Percentiles rank a stretch among this genome's conserved stretches.
These are phyloP conservation scores for Orycteropus afer DNA, from an alignment of 2,113 vertebrate species.

Conservation along the genomic window DNA sequence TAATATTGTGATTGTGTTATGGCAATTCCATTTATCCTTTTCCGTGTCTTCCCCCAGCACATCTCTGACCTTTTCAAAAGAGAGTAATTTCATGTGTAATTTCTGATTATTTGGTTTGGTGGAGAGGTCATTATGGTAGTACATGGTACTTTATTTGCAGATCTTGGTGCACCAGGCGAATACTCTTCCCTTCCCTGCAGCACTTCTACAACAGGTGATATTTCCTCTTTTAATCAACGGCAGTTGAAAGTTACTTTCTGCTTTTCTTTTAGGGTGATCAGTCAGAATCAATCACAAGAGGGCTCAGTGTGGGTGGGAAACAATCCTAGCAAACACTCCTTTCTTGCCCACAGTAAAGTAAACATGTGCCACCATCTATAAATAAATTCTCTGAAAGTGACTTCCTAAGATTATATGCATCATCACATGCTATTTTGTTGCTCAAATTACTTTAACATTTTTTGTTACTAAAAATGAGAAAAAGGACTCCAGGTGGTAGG, in stretches of 20 bases:
- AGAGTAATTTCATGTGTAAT: neutral
- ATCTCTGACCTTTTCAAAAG: neutral
- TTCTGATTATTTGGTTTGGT: neutral
- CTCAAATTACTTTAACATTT: neutral
- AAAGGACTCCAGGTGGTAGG: neutral
- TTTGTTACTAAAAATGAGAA: neutral
- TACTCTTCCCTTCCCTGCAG: neutral
- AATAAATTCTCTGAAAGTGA: neutral
- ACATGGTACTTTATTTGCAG: neutral
- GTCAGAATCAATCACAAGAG: neutral
- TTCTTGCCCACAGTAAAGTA: neutral
- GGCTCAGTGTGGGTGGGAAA: accelerated
- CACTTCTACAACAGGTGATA: neutral
- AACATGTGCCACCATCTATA: accelerated
- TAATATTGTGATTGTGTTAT: too few relatives aligned
- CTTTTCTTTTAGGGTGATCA: neutral
- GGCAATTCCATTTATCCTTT: too few relatives aligned
- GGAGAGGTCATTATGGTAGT: neutral
- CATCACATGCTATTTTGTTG: neutral
- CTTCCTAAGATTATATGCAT: neutral
- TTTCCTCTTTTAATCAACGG: neutral
- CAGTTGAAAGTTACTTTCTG: neutral
- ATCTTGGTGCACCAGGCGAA: too few relatives aligned
- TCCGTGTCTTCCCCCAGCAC: neutral
- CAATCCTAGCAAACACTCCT: neutral